These are phyloP conservation scores for Hybognathus amarus DNA, from an alignment of 2,797 vertebrate species.

Conservation along the genomic window DNA sequence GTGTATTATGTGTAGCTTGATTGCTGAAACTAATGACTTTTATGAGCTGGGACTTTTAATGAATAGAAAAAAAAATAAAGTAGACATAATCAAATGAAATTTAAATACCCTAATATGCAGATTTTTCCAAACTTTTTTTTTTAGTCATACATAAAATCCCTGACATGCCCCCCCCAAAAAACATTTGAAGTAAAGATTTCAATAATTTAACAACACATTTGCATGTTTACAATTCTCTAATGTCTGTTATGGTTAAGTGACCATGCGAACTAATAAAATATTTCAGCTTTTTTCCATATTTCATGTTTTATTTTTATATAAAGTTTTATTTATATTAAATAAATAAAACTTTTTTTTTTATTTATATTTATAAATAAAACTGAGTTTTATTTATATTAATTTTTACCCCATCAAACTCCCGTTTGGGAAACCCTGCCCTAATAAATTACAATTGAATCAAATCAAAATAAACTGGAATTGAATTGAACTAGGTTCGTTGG, in stretches of 20 bases:
- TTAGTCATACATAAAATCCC: neutral
- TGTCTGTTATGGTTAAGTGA: no score
- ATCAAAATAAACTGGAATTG: neutral
- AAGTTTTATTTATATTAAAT: no score
- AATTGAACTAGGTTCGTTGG: neutral
- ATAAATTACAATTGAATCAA: neutral
- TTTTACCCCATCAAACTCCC: no score
- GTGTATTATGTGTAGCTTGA: neutral
- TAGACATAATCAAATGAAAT: neutral
- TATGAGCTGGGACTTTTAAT: neutral
- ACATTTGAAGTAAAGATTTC: neutral
- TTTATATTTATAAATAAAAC: no score
- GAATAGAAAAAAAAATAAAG: neutral
- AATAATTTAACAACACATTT: neutral
- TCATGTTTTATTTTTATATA: neutral
- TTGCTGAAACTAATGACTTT: neutral
- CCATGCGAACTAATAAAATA: no score
- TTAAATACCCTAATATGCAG: no score
- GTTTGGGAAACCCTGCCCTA: neutral
- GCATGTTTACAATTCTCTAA: neutral
- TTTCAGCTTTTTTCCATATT: no score
- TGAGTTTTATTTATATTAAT: no score
- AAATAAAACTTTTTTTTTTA: no score
- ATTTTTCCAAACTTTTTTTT: neutral
- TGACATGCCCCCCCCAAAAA: neutral